Conservation (phyloP, 2,888 invertebrate species). For the Timandra comae region DNA sequence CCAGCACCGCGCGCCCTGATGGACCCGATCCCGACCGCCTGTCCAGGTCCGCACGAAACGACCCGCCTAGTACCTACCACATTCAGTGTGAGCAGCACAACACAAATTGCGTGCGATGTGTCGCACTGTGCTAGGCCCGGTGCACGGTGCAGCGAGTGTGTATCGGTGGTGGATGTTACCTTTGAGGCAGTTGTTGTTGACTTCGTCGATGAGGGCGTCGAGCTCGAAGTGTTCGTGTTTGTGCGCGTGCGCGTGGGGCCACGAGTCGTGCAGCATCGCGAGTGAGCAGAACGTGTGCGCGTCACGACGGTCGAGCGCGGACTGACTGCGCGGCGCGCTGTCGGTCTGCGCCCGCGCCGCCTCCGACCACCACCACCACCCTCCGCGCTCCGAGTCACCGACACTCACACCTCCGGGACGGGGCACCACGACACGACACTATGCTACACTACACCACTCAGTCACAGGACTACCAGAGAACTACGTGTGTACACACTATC, state of each 20-base stretch:
- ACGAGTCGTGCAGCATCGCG: slow-evolving; percentile 52
- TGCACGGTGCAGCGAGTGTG: too few species aligned
- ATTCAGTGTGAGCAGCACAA: too few species aligned
- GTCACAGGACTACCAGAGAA: too few species aligned
- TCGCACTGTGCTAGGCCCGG: too few species aligned
- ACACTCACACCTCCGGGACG: neutral
- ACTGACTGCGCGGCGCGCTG: slow-evolving; percentile 23
- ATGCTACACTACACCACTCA: too few species aligned
- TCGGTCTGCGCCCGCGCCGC: slow-evolving; percentile 11
- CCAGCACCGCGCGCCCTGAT: too few species aligned
- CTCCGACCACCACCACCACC: slow-evolving; percentile 18
- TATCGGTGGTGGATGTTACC: slow-evolving; percentile 31
- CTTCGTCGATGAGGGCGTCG: slow-evolving; percentile 58
- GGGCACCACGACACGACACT: too few species aligned
- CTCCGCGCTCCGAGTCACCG: slow-evolving; percentile 21
- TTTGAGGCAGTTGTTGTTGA: slow-evolving; percentile 58
- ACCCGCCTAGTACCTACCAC: too few species aligned
- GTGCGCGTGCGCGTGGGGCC: slow-evolving; percentile 41
- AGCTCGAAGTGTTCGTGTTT: slow-evolving; percentile 51
- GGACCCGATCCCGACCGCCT: too few species aligned
- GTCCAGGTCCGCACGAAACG: too few species aligned
- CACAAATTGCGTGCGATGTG: too few species aligned
- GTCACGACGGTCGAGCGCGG: slow-evolving; percentile 22
- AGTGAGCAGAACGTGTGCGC: slow-evolving; percentile 24
- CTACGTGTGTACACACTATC: too few species aligned